phyloP scores from a whole-genome alignment of 2,113 vertebrate genomes.

The Forbesichthys agassizii region DNA sequence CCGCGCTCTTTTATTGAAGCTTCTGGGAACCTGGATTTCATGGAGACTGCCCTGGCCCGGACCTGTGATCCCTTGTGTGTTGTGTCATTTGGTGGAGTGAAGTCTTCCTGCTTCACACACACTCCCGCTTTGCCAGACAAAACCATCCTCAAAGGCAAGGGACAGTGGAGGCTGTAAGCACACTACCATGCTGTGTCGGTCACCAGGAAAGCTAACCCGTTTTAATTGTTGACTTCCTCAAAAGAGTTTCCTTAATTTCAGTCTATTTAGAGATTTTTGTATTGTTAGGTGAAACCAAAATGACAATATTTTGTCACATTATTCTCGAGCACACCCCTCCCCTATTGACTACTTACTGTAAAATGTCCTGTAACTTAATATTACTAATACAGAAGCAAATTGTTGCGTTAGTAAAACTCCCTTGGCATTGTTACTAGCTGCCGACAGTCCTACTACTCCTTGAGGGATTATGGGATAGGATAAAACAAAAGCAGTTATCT shows the following conservation, averaged over 20 bases:
- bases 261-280: background rate
- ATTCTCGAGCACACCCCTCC: too few species aligned
- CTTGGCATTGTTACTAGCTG: too few species aligned
- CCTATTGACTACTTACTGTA: too few species aligned
- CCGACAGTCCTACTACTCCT: too few species aligned
- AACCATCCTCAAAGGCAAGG: conserved; percentile 9
- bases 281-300: too few species aligned
- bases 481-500: too few species aligned
- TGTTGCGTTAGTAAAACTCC: too few species aligned
- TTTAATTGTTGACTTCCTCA: background rate
- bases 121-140: conserved; percentile 43
- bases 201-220: background rate
- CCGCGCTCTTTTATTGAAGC: conserved; percentile 52
- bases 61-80: conserved; percentile 64
- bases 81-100: conserved; percentile 45
- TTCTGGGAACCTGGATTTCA: conserved; percentile 69
- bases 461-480: too few species aligned
- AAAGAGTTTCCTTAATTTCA: background rate
- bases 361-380: too few species aligned
- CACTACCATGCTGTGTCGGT: too few species aligned
- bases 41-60: conserved; percentile 42
- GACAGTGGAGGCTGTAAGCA: background rate
- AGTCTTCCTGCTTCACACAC: conserved; percentile 72
- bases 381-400: too few species aligned
- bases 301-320: too few species aligned